Conservation (phyloP, 2,113 vertebrate species). For the Corythornis cristatus region DNA sequence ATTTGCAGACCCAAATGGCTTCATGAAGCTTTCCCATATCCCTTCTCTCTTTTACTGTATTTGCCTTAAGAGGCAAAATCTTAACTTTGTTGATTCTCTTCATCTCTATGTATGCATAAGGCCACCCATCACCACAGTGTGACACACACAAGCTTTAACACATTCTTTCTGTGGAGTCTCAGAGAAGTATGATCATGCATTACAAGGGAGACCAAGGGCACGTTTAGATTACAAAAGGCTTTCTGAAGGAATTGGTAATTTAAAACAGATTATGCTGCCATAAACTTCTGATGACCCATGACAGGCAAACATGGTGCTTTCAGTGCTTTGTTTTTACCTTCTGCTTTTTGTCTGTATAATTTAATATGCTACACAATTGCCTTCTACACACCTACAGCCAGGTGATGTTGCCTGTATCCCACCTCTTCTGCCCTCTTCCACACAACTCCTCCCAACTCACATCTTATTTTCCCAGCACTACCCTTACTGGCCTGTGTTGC, state of each 20-base stretch:
- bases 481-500: neutral
- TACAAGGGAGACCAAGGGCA: neutral
- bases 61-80: neutral
- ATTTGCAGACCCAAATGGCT: neutral
- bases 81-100: neutral
- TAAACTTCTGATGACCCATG: neutral
- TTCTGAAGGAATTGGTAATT: neutral
- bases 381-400: neutral
- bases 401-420: neutral
- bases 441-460: neutral
- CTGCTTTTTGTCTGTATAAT: neutral
- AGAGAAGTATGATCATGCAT: neutral
- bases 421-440: neutral
- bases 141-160: neutral
- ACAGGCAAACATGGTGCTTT: neutral
- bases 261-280: neutral
- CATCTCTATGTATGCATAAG: neutral
- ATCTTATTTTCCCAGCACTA: neutral
- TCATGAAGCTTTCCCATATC: neutral
- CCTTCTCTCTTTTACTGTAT: neutral
- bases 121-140: neutral
- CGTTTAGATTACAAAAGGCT: neutral
- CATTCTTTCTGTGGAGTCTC: neutral
- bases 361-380: neutral
- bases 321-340: neutral